Conservation (phyloP, 2,113 vertebrate genomes). For the Cololabis saira region DNA sequence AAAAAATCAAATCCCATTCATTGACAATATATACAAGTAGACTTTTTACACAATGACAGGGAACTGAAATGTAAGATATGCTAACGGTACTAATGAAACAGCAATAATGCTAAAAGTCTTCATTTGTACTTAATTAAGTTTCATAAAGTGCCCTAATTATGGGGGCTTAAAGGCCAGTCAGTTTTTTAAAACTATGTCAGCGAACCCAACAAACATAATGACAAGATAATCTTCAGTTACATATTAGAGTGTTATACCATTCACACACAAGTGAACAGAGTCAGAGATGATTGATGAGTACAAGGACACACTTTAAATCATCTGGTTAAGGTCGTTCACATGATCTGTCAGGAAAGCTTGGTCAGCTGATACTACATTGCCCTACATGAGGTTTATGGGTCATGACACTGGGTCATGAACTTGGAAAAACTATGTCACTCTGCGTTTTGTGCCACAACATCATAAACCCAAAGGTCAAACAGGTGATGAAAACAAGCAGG, state of each 20-base stretch:
- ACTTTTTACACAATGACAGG: conserved; percentile 18
- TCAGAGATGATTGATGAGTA: conserved; percentile 7
- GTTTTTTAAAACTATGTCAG: too few species aligned
- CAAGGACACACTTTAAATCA: conserved; percentile 4
- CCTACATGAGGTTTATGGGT: conserved; percentile 6
- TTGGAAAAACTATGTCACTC: conserved; percentile 3
- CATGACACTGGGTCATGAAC: too few species aligned
- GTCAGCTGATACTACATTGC: conserved; percentile 38
- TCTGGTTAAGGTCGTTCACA: too few species aligned
- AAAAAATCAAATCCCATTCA: conserved; percentile 47
- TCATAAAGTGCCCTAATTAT: conserved; percentile 30
- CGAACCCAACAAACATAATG: too few species aligned
- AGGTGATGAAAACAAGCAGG: conserved; percentile 15
- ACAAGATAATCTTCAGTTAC: too few species aligned
- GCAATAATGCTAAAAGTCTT: background rate
- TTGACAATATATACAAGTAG: conserved; percentile 43
- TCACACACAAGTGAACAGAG: conserved; percentile 27
- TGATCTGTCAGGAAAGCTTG: background rate
- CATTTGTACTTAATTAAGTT: conserved; percentile 21
- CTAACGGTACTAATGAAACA: conserved; percentile 13
- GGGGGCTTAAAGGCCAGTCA: too few species aligned
- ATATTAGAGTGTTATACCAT: conserved; percentile 12
- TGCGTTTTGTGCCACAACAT: background rate
- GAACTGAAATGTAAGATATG: conserved; percentile 52
- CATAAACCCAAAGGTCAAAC: conserved; percentile 31